Base-by-base conservation (phyloP, 2,113 vertebrate species). In the Gadus chalcogrammus region DNA sequence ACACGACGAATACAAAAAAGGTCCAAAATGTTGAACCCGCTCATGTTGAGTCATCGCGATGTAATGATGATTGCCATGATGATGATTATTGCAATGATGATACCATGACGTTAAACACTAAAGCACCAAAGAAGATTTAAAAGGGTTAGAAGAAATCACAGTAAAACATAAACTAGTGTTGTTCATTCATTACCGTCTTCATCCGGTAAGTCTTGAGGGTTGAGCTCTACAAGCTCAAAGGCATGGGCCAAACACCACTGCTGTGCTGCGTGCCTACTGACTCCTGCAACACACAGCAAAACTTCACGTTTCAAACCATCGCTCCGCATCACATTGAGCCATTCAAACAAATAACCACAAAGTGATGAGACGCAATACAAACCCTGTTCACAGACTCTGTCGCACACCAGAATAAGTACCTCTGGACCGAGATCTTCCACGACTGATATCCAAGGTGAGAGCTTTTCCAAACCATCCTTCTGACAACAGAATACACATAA, bases 201-300 rank as follows among this genome's bases (percentile, higher is more conserved):
- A 87, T 99, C 97, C 11, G 96, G 97, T 62, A 96, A 61, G 15
- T 99, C 97, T 84, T 94, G 93, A 0, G 97, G 97, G 78, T 75
- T 95, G 3, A 99, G 93, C 73, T 99, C 97, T 9, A 99, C 95
- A 84, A 99, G 86, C 77, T 99, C 97, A 82, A 99, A 99, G 6
- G 95, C 92, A 13, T 98, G 95, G 71, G 92, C 88, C 87, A 99
- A 94, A 84, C 97, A 99, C 97, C 97, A 99, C 70, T 99, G 95
- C 71, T 99, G 96, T 53, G 97, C 97, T 65, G 94, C 93, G 64
- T 97, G 95, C 64, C 95, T 92, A 78, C 60, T 94, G 42, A 99
- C 82, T 35, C 97, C 97, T 99, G 42, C 0, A 70, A 65, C 4
- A 65, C 0, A 68, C 7, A 48, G 9, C 7, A 48, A 48, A 48